These are phyloP conservation scores for Nephrotoma flavescens DNA, from an alignment of 2,888 invertebrate species.

Conservation along the genomic window DNA sequence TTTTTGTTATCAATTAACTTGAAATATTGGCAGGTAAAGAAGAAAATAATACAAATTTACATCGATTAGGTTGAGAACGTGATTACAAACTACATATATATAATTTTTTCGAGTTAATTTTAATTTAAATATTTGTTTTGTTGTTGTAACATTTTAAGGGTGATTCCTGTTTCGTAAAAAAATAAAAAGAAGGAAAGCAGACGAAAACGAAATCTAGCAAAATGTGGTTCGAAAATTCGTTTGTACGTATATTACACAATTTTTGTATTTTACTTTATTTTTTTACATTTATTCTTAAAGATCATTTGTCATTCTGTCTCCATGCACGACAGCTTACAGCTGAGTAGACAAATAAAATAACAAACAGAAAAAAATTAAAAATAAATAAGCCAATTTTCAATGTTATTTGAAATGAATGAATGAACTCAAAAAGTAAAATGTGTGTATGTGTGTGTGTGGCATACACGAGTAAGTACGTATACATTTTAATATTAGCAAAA, in stretches of 20 bases:
- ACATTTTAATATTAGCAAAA: neutral
- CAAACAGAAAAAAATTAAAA: neutral
- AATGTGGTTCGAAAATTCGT: neutral
- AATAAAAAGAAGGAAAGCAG: neutral
- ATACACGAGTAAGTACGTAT: neutral
- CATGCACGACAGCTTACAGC: conserved; percentile 9
- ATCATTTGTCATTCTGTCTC: conserved; percentile 16
- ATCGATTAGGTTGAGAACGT: neutral
- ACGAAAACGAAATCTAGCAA: neutral
- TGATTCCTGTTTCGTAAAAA: neutral
- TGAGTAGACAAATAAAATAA: conserved; percentile 7
- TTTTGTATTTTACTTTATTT: neutral
- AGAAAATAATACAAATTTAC: neutral
- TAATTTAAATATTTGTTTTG: neutral
- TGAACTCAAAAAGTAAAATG: conserved; percentile 2
- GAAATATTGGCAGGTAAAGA: neutral
- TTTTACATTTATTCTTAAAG: neutral
- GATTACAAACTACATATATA: neutral
- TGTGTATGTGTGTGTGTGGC: neutral
- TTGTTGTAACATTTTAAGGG: neutral
- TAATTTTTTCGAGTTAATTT: neutral
- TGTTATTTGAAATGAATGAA: conserved; percentile 2
- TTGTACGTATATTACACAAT: neutral
- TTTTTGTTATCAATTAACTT: too few relatives aligned
- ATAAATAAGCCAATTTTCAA: conserved; percentile 2